Conservation (phyloP, 2,888 invertebrate species). For the Argyra leucocephala region DNA sequence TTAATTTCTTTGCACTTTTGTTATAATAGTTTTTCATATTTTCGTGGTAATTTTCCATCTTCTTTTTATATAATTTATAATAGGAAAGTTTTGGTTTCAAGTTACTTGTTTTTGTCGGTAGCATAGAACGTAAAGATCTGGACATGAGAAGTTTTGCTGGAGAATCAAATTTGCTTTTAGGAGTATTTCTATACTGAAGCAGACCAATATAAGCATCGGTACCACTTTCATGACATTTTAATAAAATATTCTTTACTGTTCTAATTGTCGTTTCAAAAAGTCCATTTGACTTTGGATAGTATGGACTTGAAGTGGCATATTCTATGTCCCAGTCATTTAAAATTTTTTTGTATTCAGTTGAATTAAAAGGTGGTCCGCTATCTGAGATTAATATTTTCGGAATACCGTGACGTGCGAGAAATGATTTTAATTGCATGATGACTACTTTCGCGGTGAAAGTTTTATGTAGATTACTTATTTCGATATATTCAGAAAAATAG, state of each 20-base stretch:
- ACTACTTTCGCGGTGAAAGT: conserved; percentile 14
- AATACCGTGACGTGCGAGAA: conserved; percentile 18
- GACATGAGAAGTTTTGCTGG: conserved; percentile 15
- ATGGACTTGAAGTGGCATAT: conserved; percentile 15
- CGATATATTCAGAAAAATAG: conserved; percentile 18
- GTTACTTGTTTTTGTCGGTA: conserved; percentile 7
- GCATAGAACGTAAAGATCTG: conserved; percentile 1
- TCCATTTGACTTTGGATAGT: conserved; percentile 12
- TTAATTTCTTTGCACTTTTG: too few relatives aligned
- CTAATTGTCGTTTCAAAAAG: conserved; percentile 14
- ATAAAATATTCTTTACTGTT: conserved; percentile 11
- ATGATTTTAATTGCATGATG: conserved; percentile 16
- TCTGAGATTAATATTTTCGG: conserved; percentile 10
- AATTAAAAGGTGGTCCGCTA: not conserved
- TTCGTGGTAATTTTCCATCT: not conserved
- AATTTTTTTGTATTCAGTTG: conserved; percentile 10
- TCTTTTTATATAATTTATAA: not conserved
- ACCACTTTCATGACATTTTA: conserved; percentile 14
- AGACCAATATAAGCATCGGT: conserved; percentile 16
- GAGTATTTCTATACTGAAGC: conserved; percentile 14
- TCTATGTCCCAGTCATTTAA: conserved; percentile 7
- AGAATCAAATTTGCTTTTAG: conserved; percentile 12
- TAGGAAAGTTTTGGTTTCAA: conserved; percentile 2
- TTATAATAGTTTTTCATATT: not conserved
- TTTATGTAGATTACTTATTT: conserved; percentile 12